Evolutionary conservation across 2,888 invertebrate genomes (phyloP).

Genomic region (Chymomyza amoena): DNA sequence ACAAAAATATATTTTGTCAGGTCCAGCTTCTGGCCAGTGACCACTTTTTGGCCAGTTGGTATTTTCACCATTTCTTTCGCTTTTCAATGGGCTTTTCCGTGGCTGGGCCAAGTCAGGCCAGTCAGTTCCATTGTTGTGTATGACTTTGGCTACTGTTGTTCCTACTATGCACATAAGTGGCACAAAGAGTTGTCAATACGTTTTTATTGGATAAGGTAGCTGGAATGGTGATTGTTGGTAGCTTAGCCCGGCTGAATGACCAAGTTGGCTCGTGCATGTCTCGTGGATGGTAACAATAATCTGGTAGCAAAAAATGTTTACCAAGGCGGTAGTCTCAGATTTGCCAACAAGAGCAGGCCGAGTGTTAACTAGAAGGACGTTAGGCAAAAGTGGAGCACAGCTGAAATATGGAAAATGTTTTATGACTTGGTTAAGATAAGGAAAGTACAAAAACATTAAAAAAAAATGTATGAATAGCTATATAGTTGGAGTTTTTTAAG

Average conservation of each 20-base stretch:
- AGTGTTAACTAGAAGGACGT: constrained; percentile 10
- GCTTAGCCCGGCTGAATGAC: neutral
- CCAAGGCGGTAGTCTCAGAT: neutral
- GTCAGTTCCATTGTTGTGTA: constrained; percentile 20
- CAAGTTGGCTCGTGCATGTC: constrained; percentile 50
- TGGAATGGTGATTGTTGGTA: neutral
- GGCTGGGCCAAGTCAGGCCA: constrained; percentile 9
- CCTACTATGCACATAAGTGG: neutral
- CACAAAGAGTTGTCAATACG: neutral
- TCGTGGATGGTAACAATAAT: constrained; percentile 28
- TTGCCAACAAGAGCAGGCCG: constrained; percentile 54
- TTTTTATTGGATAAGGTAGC: neutral
- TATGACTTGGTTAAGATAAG: neutral
- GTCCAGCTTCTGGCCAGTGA: constrained; percentile 46
- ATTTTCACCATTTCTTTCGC: constrained; percentile 72
- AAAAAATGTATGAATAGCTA: neutral
- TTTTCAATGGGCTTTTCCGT: constrained; percentile 44
- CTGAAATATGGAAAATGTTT: neutral
- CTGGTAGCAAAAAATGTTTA: neutral
- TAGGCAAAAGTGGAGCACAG: neutral
- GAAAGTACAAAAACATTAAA: neutral
- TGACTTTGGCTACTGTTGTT: constrained; percentile 2
- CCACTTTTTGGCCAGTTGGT: constrained; percentile 29
- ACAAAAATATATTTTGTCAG: constrained; percentile 57
- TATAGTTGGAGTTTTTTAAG: neutral